A percentile compares a stretch with the other conserved stretches of the same genome.
Evolutionary conservation across 30 jellyfish, hydroid and myxozoan species (phyloP).

Genomic region (Nemopilema nomurai): DNA sequence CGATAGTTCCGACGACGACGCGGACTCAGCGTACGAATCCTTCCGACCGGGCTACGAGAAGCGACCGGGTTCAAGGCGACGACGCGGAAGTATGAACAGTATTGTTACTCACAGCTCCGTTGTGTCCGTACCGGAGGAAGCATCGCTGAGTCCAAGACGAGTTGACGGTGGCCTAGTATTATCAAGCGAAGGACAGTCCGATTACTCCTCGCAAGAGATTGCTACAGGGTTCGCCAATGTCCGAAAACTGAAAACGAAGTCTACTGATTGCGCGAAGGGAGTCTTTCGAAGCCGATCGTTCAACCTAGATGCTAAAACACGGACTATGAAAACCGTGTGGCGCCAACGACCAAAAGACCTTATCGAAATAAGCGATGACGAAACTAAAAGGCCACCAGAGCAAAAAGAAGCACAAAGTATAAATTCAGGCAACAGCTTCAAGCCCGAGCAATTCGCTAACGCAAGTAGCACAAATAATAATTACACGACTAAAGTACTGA

Average conservation of each 20-base stretch:
- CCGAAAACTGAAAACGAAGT: constrained; percentile 53
- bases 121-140: neutral
- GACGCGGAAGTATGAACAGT: constrained; percentile 9
- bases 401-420: too few relatives aligned
- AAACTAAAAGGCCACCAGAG: too few relatives aligned
- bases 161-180: neutral
- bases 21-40: constrained; percentile 24
- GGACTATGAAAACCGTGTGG: constrained; percentile 6
- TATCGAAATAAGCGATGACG: constrained; percentile 36
- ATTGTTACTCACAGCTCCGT: neutral
- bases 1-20: constrained; percentile 71
- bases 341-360: constrained; percentile 47
- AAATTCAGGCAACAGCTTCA: too few relatives aligned
- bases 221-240: constrained; percentile 71
- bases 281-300: constrained; percentile 55
- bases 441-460: neutral
- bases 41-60: constrained; percentile 13
- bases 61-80: constrained; percentile 1
- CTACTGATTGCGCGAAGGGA: constrained; percentile 16
- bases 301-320: constrained; percentile 37
- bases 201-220: constrained; percentile 14
- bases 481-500: constrained; percentile 3
- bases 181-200: neutral
- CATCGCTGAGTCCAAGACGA: neutral
- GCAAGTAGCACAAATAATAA: neutral